Percentiles rank a stretch among this genome's conserved stretches.
Evolutionary conservation across 2,888 invertebrate species (phyloP).

Genomic region (Chrysodeixis includens): DNA sequence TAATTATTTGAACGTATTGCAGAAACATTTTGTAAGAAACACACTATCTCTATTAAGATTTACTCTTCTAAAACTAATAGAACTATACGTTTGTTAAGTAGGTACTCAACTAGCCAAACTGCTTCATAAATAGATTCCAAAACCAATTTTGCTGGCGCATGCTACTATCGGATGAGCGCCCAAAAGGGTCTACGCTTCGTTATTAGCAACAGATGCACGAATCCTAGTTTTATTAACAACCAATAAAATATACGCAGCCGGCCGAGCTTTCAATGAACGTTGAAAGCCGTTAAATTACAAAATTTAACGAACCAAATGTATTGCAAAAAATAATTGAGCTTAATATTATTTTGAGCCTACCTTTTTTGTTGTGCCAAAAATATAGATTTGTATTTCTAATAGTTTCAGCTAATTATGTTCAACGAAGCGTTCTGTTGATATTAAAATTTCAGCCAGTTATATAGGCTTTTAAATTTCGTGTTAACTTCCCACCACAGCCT

Average conservation of each 20-base stretch:
- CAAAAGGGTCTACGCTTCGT: conserved; percentile 2
- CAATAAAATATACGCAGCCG: background rate
- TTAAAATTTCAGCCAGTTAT: background rate
- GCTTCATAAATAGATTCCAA: conserved; percentile 2
- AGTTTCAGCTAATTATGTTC: background rate
- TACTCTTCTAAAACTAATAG: background rate
- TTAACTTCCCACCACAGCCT: background rate
- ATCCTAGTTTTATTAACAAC: conserved; percentile 2
- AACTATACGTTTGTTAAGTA: background rate
- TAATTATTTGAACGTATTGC: background rate
- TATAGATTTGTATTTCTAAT: background rate
- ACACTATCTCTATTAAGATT: background rate
- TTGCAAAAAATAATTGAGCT: background rate
- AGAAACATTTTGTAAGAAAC: background rate
- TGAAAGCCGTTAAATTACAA: background rate
- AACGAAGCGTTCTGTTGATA: background rate
- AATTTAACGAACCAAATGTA: conserved; percentile 1
- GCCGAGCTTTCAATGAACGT: background rate
- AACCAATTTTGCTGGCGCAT: background rate
- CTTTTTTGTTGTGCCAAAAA: background rate
- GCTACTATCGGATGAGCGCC: background rate
- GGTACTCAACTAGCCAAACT: background rate
- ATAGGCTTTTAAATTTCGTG: background rate
- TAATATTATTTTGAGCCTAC: background rate
- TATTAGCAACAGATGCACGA: conserved; percentile 9